A percentile compares a stretch with the other conserved stretches of the same genome.
phyloP scores from a whole-genome alignment of 1,140 invertebrate genomes.

The Portunus trituberculatus region DNA sequence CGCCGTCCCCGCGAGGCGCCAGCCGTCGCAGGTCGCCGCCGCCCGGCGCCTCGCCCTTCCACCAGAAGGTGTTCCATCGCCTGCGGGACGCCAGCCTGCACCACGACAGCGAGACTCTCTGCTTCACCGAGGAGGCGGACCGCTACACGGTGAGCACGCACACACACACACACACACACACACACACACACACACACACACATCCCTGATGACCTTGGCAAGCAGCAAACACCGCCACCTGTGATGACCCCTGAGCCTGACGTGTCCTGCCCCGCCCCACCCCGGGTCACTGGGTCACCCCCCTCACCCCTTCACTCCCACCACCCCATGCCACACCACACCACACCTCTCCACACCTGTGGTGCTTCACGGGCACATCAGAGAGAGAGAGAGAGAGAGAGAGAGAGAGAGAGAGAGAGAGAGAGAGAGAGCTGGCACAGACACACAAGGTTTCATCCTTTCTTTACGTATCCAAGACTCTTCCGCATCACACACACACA shows the following conservation, averaged over 20 bases:
- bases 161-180: slow-evolving; percentile 49
- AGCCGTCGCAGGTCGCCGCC: slow-evolving; percentile 43
- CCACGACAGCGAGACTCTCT: slow-evolving; percentile 76
- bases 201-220: neutral
- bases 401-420: slow-evolving; percentile 47
- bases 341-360: neutral
- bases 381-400: slow-evolving; percentile 58
- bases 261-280: neutral
- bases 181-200: slow-evolving; percentile 61
- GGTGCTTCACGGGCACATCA: neutral
- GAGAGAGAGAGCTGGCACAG: slow-evolving; percentile 34
- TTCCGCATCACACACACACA: slow-evolving; percentile 26
- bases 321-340: neutral
- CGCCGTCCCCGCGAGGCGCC: neutral
- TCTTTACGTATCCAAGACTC: no score
- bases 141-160: slow-evolving; percentile 73
- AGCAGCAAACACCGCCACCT: neutral
- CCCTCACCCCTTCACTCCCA: neutral
- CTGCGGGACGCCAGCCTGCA: slow-evolving; percentile 72
- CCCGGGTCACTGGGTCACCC: slow-evolving; percentile 13
- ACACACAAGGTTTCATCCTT: no score
- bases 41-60: slow-evolving; percentile 72
- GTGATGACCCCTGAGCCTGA: neutral
- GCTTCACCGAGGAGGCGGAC: slow-evolving; percentile 74
- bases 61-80: slow-evolving; percentile 74